A percentile compares a stretch with the other conserved stretches of the same genome.
These are phyloP conservation scores for Hymenopus coronatus DNA, from an alignment of 2,888 invertebrate genomes.

Conservation along the genomic window DNA sequence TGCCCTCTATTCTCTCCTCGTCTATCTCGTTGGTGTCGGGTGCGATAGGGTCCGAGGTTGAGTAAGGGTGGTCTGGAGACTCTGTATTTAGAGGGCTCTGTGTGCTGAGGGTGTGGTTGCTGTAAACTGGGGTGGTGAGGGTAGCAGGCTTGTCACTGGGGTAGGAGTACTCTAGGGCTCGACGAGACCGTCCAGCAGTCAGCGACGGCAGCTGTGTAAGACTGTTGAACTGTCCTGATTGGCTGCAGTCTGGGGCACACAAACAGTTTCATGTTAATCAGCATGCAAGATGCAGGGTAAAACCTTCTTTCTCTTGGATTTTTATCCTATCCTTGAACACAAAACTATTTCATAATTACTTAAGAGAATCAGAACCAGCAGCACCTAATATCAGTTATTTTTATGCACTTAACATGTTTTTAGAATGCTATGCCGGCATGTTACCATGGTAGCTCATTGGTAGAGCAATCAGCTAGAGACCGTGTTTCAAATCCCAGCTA, in stretches of 20 bases:
- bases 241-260: conserved; percentile 43
- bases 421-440: too few species aligned
- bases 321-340: too few species aligned
- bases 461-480: too few species aligned
- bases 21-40: conserved; percentile 45
- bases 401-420: too few species aligned
- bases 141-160: conserved; percentile 34
- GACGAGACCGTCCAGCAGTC: conserved; percentile 41
- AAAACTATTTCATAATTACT: too few species aligned
- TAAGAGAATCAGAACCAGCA: too few species aligned
- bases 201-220: conserved; percentile 40
- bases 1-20: conserved; percentile 51
- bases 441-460: too few species aligned
- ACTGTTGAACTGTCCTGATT: conserved; percentile 44
- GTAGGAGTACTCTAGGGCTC: conserved; percentile 40
- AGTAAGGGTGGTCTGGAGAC: not conserved
- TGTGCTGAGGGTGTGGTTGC: conserved; percentile 1
- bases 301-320: not conserved
- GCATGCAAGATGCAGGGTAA: not conserved
- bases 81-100: not conserved
- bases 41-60: not conserved
- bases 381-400: too few species aligned
- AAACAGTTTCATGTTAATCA: not conserved
- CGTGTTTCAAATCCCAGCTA: too few species aligned
- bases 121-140: conserved; percentile 26